A percentile compares a stretch with the other conserved stretches of the same genome.
phyloP scores from a whole-genome alignment of 2,113 vertebrate species.

The Coptodon rendalli region DNA sequence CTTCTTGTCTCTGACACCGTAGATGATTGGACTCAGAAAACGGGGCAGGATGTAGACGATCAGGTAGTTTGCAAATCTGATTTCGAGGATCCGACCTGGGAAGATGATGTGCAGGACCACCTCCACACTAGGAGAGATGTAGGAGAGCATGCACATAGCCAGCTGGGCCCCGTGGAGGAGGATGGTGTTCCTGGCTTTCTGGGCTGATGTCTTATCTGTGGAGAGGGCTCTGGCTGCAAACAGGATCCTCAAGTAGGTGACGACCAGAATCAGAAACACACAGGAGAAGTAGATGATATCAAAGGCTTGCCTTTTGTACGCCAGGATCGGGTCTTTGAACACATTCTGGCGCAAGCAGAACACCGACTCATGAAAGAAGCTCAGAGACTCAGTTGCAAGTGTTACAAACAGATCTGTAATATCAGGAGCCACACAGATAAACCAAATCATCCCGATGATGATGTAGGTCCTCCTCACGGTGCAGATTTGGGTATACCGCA shows the following conservation, averaged over 20 bases:
- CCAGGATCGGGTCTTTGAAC: slow-evolving; percentile 57
- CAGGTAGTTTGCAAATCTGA: slow-evolving; percentile 65
- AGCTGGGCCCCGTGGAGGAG: slow-evolving; percentile 69
- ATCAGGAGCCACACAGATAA: slow-evolving; percentile 50
- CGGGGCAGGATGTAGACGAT: slow-evolving; percentile 68
- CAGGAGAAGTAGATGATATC: slow-evolving; percentile 68
- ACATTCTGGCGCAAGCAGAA: slow-evolving; percentile 65
- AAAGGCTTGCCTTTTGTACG: slow-evolving; percentile 46
- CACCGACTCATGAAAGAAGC: slow-evolving; percentile 61
- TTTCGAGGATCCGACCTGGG: slow-evolving; percentile 38
- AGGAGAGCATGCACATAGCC: slow-evolving; percentile 72
- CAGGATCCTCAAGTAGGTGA: slow-evolving; percentile 66
- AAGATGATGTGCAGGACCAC: slow-evolving; percentile 42
- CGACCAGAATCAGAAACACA: slow-evolving; percentile 63
- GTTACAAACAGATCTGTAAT: slow-evolving; percentile 67
- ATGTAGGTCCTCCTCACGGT: slow-evolving; percentile 51
- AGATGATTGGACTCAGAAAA: slow-evolving; percentile 71
- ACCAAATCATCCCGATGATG: slow-evolving; percentile 63
- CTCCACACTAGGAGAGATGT: slow-evolving; percentile 67
- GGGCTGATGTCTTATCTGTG: slow-evolving; percentile 36
- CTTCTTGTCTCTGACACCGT: slow-evolving; percentile 62
- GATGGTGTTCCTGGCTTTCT: slow-evolving; percentile 67
- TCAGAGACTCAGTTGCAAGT: slow-evolving; percentile 46
- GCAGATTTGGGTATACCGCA: slow-evolving; percentile 62
- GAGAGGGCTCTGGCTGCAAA: slow-evolving; percentile 50